A percentile compares a stretch with the other conserved stretches of the same genome.
phyloP scores from a whole-genome alignment of 2,888 invertebrate genomes.

The Sarcophaga caerulescens region DNA sequence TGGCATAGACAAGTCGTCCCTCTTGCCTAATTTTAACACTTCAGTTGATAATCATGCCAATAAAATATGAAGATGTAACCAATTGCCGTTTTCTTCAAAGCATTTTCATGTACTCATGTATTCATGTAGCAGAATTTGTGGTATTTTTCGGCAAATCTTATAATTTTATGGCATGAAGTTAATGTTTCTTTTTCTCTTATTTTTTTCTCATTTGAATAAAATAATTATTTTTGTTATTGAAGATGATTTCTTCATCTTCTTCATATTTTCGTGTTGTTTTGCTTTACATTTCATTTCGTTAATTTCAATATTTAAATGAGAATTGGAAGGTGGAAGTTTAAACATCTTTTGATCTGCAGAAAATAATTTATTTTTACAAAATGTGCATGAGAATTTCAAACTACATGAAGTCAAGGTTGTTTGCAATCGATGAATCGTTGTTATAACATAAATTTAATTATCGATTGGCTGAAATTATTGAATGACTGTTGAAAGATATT shows the following conservation, averaged over 20 bases:
- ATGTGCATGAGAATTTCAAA: too few relatives aligned
- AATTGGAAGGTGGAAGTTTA: not conserved
- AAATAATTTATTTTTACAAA: not conserved
- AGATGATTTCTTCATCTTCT: not conserved
- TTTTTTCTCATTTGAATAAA: not conserved
- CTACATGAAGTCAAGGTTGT: too few relatives aligned
- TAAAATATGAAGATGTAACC: slow-evolving; percentile 49
- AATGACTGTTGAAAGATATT: too few relatives aligned
- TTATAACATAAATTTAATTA: too few relatives aligned
- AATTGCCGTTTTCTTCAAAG: not conserved
- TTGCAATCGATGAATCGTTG: too few relatives aligned
- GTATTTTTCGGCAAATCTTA: too few relatives aligned
- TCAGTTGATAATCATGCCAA: slow-evolving; percentile 56
- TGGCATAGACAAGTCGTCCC: not conserved
- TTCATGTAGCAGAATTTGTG: too few relatives aligned
- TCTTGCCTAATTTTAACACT: slow-evolving; percentile 60
- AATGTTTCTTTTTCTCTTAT: not conserved
- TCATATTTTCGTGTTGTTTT: too few relatives aligned
- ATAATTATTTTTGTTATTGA: slow-evolving; percentile 43
- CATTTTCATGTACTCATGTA: not conserved
- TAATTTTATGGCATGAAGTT: slow-evolving; percentile 38
- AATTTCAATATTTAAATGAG: not conserved
- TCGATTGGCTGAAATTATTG: too few relatives aligned
- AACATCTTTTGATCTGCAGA: slow-evolving; percentile 1
- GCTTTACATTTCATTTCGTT: too few relatives aligned